phyloP scores from a whole-genome alignment of 2,888 invertebrate genomes.

The Cenopis cana region DNA sequence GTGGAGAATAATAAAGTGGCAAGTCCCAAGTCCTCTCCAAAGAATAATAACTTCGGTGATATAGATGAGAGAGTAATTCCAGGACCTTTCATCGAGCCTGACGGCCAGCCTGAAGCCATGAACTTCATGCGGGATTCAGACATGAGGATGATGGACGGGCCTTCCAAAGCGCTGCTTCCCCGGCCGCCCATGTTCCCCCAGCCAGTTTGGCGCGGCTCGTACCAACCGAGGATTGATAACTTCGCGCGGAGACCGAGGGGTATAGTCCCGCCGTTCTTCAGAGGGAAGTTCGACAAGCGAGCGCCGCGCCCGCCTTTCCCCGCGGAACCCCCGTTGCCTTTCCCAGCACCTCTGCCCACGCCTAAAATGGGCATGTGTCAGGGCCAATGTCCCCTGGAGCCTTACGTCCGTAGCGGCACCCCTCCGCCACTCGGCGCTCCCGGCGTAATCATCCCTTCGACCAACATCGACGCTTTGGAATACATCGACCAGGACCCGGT shows the following conservation, averaged over 20 bases:
- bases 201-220: constrained; percentile 69
- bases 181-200: constrained; percentile 65
- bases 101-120: constrained; percentile 60
- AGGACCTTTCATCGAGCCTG: constrained; percentile 62
- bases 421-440: constrained; percentile 76
- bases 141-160: constrained; percentile 68
- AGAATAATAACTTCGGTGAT: constrained; percentile 75
- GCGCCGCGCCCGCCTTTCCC: constrained; percentile 62
- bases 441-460: constrained; percentile 67
- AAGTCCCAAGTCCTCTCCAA: constrained; percentile 78
- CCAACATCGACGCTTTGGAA: constrained; percentile 71
- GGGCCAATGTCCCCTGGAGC: constrained; percentile 67
- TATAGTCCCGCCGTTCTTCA: constrained; percentile 64
- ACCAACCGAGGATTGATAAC: constrained; percentile 68
- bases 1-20: constrained; percentile 75
- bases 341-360: constrained; percentile 63
- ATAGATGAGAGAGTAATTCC: constrained; percentile 82
- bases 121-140: constrained; percentile 69
- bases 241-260: constrained; percentile 71
- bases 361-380: constrained; percentile 73
- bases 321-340: constrained; percentile 64
- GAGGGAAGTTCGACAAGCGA: constrained; percentile 71
- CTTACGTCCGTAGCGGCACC: constrained; percentile 67
- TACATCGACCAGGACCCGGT: constrained; percentile 87
- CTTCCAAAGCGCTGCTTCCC: constrained; percentile 56